These are phyloP conservation scores for Pelosia muscerda DNA, from an alignment of 2,888 invertebrate genomes.

Conservation along the genomic window DNA sequence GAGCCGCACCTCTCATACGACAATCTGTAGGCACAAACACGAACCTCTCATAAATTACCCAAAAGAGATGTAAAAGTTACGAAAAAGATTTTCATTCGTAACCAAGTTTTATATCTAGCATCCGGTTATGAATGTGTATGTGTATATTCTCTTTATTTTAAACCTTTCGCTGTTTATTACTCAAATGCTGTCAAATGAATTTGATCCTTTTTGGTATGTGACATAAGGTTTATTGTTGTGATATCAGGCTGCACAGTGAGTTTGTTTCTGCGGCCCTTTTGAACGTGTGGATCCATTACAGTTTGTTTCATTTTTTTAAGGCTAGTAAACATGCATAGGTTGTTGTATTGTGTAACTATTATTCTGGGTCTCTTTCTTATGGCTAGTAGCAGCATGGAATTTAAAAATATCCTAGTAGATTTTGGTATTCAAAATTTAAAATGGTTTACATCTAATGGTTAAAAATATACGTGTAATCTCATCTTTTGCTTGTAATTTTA, in stretches of 20 bases:
- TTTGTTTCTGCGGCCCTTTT: constrained; percentile 67
- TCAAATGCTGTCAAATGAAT: constrained; percentile 42
- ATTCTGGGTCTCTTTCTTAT: no score
- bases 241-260: constrained; percentile 30
- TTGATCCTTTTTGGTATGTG: constrained; percentile 48
- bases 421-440: no score
- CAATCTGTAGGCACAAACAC: not conserved
- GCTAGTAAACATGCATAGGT: constrained; percentile 59
- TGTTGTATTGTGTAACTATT: constrained; percentile 47
- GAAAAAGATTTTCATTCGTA: constrained; percentile 41
- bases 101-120: constrained; percentile 54
- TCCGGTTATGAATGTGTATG: constrained; percentile 49
- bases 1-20: not conserved
- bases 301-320: constrained; percentile 68
- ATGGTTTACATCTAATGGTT: no score
- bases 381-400: not conserved
- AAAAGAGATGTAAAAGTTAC: constrained; percentile 27
- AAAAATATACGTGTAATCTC: no score
- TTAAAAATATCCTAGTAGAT: not conserved
- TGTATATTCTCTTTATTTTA: constrained; percentile 52
- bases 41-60: constrained; percentile 25
- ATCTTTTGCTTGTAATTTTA: no score
- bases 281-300: constrained; percentile 80
- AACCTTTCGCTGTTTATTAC: constrained; percentile 37
- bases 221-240: constrained; percentile 48